Base-by-base conservation (phyloP, 2,797 vertebrate genomes). In the Euthynnus affinis region DNA sequence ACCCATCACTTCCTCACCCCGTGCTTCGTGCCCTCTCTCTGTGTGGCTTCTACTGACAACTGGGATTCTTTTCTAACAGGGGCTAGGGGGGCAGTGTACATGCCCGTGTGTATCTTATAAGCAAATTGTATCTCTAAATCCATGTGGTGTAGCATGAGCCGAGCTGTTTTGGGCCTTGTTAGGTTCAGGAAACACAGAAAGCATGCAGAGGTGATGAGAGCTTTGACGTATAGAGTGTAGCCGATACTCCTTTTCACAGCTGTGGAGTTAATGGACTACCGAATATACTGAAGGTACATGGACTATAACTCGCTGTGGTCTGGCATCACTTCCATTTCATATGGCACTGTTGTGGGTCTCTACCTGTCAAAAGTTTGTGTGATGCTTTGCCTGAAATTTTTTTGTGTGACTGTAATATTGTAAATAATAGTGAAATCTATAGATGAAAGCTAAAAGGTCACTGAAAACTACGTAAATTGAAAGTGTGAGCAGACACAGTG, bases 391-490 rank as follows among this genome's bases (percentile, higher is more conserved):
- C 78, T 81, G 85, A 73, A 65, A 72, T 86, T 76, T 55, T 67
- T 75, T 65, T 76, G 79, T 76, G 79, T 82, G 83, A 82, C 78
- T 76, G 71, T 83, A 62, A 48, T 67, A 64, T 69, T 89, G 78
- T 92, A 88, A 84, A 93, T 88, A 87, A 72, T 82, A 74, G 74
- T 89, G 42, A 88, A 80, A 78, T 86, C 65, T 89, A 87, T 87
- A 60, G 74, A 75, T 59, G 23, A 74, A 76, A 56, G 65, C 65
- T 82, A 46, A 87, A 66, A 75, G 46, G 76, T 88, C 76, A 76
- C 80, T 66, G 53, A 60, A 81, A 83, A 83, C 77, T 88, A 72
- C 86, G 77, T 64, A 76, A 76, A 74, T 25, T 58, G 44, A 55
- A 67, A 60, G 76, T 75, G 59, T 86, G 53, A 76, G 74, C 59